Conservation (phyloP, 1,140 invertebrate species). For the Littorina saxatilis region DNA sequence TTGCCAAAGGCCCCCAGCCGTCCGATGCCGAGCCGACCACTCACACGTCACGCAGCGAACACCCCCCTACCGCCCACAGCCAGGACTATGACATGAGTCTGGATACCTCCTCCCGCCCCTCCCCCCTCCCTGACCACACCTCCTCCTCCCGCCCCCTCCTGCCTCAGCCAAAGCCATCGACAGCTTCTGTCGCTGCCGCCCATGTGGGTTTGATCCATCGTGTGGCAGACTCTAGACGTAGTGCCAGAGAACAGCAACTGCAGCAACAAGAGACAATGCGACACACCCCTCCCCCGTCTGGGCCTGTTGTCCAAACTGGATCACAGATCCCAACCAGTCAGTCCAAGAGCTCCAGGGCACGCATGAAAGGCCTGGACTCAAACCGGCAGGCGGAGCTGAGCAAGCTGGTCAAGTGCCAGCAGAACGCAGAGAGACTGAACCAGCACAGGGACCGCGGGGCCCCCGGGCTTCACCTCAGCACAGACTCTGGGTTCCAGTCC, state of each 20-base stretch:
- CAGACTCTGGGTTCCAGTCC: conserved; percentile 62
- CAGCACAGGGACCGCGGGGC: conserved; percentile 33
- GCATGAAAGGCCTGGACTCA: conserved; percentile 25
- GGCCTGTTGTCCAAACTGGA: too few species aligned
- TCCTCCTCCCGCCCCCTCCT: conserved; percentile 46
- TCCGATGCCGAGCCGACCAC: conserved; percentile 3
- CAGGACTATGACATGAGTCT: conserved; percentile 69
- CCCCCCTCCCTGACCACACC: conserved; percentile 41
- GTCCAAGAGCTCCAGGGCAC: background rate
- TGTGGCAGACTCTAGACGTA: conserved; percentile 25
- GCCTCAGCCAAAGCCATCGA: conserved; percentile 42
- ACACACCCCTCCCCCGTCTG: conserved; percentile 11
- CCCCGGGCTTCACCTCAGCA: background rate
- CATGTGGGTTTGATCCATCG: conserved; percentile 21
- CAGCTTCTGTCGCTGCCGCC: background rate
- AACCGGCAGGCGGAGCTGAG: conserved; percentile 34
- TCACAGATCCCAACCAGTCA: background rate
- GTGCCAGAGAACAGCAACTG: conserved; percentile 1
- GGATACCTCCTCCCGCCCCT: conserved; percentile 49
- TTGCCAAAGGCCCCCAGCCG: background rate
- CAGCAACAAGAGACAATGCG: conserved; percentile 1
- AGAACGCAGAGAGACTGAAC: conserved; percentile 33
- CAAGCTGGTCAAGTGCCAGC: conserved; percentile 37
- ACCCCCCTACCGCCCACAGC: conserved; percentile 59
- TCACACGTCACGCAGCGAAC: conserved; percentile 43